phyloP scores from a whole-genome alignment of 2,113 vertebrate species.

The Chascanopsetta lugubris region DNA sequence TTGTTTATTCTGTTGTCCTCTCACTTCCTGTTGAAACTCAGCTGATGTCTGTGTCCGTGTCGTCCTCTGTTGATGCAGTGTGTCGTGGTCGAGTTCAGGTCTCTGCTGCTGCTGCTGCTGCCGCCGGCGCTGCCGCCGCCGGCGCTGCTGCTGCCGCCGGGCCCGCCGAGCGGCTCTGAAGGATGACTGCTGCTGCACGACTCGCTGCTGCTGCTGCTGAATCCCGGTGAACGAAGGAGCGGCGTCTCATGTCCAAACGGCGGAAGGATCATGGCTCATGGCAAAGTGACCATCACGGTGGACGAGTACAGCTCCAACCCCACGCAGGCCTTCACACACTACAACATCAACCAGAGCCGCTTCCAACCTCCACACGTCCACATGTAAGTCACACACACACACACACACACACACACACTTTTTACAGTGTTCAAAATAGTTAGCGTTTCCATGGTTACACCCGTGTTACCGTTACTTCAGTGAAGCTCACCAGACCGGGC shows the following conservation, averaged over 20 bases:
- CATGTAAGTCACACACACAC: constrained; percentile 85
- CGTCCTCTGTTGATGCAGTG: constrained; percentile 45
- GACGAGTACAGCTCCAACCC: constrained; percentile 99
- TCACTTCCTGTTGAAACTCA: constrained; percentile 8
- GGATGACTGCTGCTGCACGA: constrained; percentile 84
- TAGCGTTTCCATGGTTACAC: no score
- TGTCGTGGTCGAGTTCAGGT: constrained; percentile 60
- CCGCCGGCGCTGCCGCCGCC: constrained; percentile 70
- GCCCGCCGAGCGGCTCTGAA: constrained; percentile 80
- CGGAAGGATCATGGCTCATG: constrained; percentile 98
- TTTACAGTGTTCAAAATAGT: no score
- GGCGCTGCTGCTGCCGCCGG: constrained; percentile 67
- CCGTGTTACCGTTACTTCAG: no score
- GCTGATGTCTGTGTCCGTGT: constrained; percentile 20
- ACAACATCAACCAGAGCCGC: constrained; percentile 99
- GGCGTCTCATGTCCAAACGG: constrained; percentile 89
- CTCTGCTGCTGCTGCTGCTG: constrained; percentile 48
- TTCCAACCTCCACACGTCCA: constrained; percentile 98
- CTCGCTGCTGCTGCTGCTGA: constrained; percentile 82
- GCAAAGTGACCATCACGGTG: constrained; percentile 96
- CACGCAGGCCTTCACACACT: constrained; percentile 97
- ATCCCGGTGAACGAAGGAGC: constrained; percentile 87
- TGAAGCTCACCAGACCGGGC: no score
- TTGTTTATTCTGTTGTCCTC: neutral
- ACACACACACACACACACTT: neutral